phyloP scores from a whole-genome alignment of 2,113 vertebrate species.

The Rhabdornis inornatus region DNA sequence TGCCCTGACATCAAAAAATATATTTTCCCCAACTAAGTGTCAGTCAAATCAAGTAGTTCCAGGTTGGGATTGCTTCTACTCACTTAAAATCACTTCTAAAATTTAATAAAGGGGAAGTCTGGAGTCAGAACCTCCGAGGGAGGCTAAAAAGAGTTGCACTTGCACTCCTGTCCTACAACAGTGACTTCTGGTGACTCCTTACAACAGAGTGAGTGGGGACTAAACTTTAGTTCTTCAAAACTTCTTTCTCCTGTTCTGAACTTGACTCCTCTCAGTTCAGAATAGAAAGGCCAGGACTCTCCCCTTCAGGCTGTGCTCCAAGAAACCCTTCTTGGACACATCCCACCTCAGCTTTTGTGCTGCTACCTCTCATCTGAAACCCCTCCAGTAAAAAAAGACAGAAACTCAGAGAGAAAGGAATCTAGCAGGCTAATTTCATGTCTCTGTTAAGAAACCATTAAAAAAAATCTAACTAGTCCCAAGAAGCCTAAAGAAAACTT shows the following conservation, averaged over 20 bases:
- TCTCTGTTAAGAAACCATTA: not conserved
- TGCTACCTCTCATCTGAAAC: not conserved
- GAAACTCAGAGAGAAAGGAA: not conserved
- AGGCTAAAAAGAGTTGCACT: not conserved
- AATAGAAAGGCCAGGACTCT: not conserved
- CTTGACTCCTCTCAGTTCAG: not conserved
- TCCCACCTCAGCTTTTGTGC: not conserved
- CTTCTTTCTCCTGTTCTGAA: not conserved
- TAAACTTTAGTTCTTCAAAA: not conserved
- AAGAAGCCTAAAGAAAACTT: not conserved
- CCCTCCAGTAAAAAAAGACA: not conserved
- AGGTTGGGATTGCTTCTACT: not conserved
- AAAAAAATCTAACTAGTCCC: not conserved
- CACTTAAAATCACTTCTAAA: not conserved
- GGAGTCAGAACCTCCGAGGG: not conserved
- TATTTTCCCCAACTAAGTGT: not conserved
- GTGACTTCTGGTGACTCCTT: not conserved
- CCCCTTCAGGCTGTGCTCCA: not conserved
- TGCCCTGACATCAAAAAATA: not conserved
- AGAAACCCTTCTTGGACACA: not conserved
- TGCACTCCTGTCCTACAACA: not conserved
- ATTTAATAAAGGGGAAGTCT: not conserved
- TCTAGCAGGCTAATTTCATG: not conserved
- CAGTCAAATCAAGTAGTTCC: not conserved
- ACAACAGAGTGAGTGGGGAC: not conserved